Percentiles rank a stretch among this genome's conserved stretches.
Evolutionary conservation across 2,113 vertebrate species (phyloP).

Genomic region (Lethenteron camtschaticum): DNA sequence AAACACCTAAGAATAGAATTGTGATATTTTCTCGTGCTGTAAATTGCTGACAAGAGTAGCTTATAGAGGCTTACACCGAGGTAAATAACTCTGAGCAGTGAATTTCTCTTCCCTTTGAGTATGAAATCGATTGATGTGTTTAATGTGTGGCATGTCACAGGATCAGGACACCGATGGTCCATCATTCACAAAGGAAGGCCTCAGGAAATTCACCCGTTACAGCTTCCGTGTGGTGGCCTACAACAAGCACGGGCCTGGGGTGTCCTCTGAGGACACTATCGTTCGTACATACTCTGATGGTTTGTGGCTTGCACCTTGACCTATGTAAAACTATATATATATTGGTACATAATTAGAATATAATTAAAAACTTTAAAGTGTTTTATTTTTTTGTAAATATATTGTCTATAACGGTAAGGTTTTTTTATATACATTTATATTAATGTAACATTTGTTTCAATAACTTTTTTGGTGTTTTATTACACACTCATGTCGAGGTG

Average conservation of each 20-base stretch:
- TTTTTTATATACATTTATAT: background rate
- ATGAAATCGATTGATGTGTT: no score
- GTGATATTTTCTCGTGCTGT: no score
- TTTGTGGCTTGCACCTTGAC: constrained; percentile 18
- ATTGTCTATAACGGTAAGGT: background rate
- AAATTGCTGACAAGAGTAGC: no score
- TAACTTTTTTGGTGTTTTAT: constrained; percentile 4
- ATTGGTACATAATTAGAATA: no score
- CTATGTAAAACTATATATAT: no score
- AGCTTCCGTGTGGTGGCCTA: constrained; percentile 81
- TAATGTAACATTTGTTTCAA: background rate
- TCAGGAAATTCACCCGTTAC: constrained; percentile 81
- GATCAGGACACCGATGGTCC: constrained; percentile 46
- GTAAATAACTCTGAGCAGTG: no score
- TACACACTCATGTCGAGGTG: no score
- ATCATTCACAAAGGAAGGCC: constrained; percentile 39
- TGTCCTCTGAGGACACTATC: constrained; percentile 63
- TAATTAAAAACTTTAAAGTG: background rate
- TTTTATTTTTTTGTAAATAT: background rate
- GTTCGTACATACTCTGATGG: constrained; percentile 61
- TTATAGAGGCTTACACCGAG: no score
- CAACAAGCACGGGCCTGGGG: constrained; percentile 79
- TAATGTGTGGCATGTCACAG: constrained; percentile 18
- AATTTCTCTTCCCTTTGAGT: no score
- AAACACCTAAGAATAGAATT: no score